Conservation (phyloP, 2,888 invertebrate genomes). For the Microctonus aethiopoides region DNA sequence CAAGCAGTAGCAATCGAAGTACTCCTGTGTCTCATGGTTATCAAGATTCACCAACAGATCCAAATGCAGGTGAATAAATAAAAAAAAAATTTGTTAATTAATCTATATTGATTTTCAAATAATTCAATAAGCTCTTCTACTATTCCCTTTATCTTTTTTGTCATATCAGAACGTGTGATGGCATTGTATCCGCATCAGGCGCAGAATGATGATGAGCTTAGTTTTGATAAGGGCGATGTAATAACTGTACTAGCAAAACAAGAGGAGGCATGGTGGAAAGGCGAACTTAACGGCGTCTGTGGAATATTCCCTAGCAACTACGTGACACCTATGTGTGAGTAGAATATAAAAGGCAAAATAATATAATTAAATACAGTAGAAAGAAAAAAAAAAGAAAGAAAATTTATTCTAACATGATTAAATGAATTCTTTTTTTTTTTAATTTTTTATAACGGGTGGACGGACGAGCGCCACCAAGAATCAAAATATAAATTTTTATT, state of each 20-base stretch:
- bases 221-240: constrained; percentile 91
- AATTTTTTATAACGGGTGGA: constrained; percentile 47
- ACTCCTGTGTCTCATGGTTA: constrained; percentile 65
- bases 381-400: constrained; percentile 22
- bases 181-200: constrained; percentile 95
- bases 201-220: constrained; percentile 94
- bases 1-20: constrained; percentile 65
- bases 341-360: constrained; percentile 39
- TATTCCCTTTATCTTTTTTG: constrained; percentile 6
- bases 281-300: constrained; percentile 87
- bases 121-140: background rate
- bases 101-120: constrained; percentile 53
- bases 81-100: constrained; percentile 28
- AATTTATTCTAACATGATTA: constrained; percentile 16
- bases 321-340: constrained; percentile 82
- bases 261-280: constrained; percentile 98
- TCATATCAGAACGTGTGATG: constrained; percentile 81
- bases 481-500: constrained; percentile 4
- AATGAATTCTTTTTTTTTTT: constrained; percentile 2
- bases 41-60: constrained; percentile 65
- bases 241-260: constrained; percentile 90
- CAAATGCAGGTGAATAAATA: constrained; percentile 57
- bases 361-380: constrained; percentile 6
- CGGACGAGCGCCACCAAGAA: constrained; percentile 49
- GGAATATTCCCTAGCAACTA: constrained; percentile 98